Evolutionary conservation across 2,797 vertebrate species (phyloP).

Genomic region (Mastacembelus armatus): DNA sequence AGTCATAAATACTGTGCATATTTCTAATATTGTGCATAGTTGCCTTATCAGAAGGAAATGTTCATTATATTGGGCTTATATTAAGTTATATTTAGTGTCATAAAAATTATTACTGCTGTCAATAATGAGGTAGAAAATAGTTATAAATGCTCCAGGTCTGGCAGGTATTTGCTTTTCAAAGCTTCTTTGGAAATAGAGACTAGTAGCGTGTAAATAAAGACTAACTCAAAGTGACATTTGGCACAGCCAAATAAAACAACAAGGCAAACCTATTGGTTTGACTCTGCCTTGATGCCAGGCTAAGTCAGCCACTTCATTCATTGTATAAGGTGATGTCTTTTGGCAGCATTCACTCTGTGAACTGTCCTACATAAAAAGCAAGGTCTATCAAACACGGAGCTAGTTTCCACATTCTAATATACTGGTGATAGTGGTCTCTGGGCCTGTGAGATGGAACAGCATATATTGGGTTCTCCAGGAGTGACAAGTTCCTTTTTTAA

Average conservation of each 20-base stretch:
- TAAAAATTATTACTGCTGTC: slow-evolving; percentile 40
- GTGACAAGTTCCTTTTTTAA: slow-evolving; percentile 38
- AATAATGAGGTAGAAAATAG: slow-evolving; percentile 50
- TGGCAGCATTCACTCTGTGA: slow-evolving; percentile 49
- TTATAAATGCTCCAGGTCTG: slow-evolving; percentile 60
- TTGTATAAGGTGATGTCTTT: slow-evolving; percentile 27
- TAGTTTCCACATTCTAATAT: slow-evolving; percentile 37
- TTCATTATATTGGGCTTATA: slow-evolving; percentile 15
- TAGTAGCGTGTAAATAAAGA: slow-evolving; percentile 23
- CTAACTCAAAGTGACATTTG: slow-evolving; percentile 60
- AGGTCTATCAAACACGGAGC: slow-evolving; percentile 38
- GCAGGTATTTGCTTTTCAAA: slow-evolving; percentile 60
- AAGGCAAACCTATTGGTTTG: slow-evolving; percentile 53
- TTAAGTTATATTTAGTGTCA: slow-evolving; percentile 54
- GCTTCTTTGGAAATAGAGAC: no score
- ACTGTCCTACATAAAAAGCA: slow-evolving; percentile 34
- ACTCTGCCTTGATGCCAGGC: slow-evolving; percentile 51
- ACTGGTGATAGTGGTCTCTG: slow-evolving; percentile 30
- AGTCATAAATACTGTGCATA: slow-evolving; percentile 27
- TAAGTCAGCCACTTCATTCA: slow-evolving; percentile 45
- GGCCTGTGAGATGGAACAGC: slow-evolving; percentile 10
- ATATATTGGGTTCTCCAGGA: slow-evolving; percentile 17
- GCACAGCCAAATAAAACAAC: slow-evolving; percentile 50
- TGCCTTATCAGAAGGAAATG: slow-evolving; percentile 10
- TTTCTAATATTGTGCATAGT: slow-evolving; percentile 13